Evolutionary conservation across 2,888 invertebrate genomes (phyloP).

Genomic region (Synergus itoensis): DNA sequence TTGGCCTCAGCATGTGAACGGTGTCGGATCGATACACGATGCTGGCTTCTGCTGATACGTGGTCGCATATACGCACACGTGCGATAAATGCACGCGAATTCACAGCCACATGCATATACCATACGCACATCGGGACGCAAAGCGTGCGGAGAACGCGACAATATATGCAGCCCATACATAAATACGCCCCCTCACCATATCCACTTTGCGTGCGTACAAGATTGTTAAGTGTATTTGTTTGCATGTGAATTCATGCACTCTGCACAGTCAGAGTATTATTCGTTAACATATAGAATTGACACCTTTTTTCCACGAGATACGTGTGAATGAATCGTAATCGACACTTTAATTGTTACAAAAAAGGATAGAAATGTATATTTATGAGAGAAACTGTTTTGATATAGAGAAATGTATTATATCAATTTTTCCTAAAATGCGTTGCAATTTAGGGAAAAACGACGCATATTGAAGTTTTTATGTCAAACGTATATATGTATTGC

Average conservation of each 20-base stretch:
- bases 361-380: background rate
- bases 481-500: too few relatives aligned
- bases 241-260: slow-evolving; percentile 19
- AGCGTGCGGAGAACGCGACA: slow-evolving; percentile 1
- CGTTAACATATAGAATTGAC: slow-evolving; percentile 31
- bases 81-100: slow-evolving; percentile 23
- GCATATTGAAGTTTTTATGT: too few relatives aligned
- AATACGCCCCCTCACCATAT: background rate
- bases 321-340: slow-evolving; percentile 6
- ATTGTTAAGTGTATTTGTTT: slow-evolving; percentile 29
- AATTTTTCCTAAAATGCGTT: too few relatives aligned
- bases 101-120: background rate
- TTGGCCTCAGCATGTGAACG: slow-evolving; percentile 23
- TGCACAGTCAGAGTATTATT: slow-evolving; percentile 28
- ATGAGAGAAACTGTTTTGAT: background rate
- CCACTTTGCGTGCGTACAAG: background rate
- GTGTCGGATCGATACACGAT: slow-evolving; percentile 36
- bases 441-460: too few relatives aligned
- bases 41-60: slow-evolving; percentile 22
- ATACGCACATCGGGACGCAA: background rate
- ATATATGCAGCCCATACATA: background rate
- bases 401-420: too few relatives aligned
- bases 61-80: slow-evolving; percentile 12
- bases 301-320: slow-evolving; percentile 23
- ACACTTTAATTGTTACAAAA: background rate